Evolutionary conservation across 2,797 vertebrate species (phyloP), one percentile per base, ranked within the genome.

Genomic region (Notolepis coatsorum): DNA sequence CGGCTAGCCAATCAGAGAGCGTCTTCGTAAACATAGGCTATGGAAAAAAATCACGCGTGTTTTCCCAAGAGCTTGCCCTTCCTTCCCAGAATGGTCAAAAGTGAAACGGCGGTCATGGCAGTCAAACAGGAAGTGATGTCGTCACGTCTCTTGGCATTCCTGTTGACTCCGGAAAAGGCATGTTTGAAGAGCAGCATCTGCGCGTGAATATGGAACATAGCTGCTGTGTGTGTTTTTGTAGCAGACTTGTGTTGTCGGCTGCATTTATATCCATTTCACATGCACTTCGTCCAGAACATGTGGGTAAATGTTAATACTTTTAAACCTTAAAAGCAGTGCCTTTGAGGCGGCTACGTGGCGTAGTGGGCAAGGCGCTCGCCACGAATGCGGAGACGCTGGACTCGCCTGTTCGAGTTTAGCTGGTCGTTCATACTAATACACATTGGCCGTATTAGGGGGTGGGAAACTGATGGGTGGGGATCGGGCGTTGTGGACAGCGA

Each of bases 71-170:
- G 30, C 17, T 33, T 31, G 27, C 48, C 28, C 27, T 28, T 17
- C 48, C 18, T 33, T 48, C 46, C 28, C 15, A 20, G 43, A 15
- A 15, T 24, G 28, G 28, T 33, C 48, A 50, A 9, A 50, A 35
- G 17, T 50, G 27, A 35, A 20, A 4, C 48, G 20, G 28, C 27
- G 28, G 30, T 50, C 28, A 31, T 18, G 2, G 48, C 27, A 20
- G 28, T 30, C 27, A 50, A 21, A 35, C 48, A 50, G 48, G 48
- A 50, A 50, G 20, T 50, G 1, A 33, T 33, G 27, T 20, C n/a
- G 9, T 33, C 38, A n/a, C 38, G 28, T 20, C 17, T 33, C 15
- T 13, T 24, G 45, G 23, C 23, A 35, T 7, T 13, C 13, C 15
- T 3, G 7, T 1, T 2, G 43, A 46, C 8, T 46, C 21, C 24